These are phyloP conservation scores for Mystacornis crossleyi DNA, from an alignment of 2,113 vertebrate species.

Conservation along the genomic window DNA sequence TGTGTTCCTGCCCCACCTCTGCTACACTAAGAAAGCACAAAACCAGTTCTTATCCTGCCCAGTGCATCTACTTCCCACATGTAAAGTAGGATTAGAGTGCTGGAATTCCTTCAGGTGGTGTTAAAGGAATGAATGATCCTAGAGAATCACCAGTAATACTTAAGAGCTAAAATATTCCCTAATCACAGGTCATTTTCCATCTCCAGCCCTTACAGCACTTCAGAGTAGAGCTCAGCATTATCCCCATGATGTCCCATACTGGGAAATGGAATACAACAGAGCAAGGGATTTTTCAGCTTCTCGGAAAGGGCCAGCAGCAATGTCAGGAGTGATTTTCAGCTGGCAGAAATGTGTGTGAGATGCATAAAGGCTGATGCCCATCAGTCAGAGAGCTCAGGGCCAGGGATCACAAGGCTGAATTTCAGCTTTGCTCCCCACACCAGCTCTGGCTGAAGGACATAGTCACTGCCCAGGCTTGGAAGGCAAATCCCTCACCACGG, in stretches of 20 bases:
- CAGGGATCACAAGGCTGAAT: neutral
- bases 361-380: neutral
- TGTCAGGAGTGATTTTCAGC: neutral
- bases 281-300: neutral
- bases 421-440: neutral
- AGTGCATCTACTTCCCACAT: neutral
- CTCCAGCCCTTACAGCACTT: neutral
- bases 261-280: neutral
- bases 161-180: neutral
- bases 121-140: neutral
- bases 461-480: neutral
- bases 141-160: neutral
- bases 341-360: neutral
- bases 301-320: neutral
- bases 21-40: neutral
- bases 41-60: neutral
- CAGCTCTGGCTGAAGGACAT: neutral
- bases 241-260: neutral
- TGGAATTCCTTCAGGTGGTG: neutral
- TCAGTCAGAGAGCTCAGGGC: neutral
- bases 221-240: neutral
- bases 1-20: neutral
- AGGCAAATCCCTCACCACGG: neutral
- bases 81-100: neutral
- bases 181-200: neutral